These are phyloP conservation scores for Nettapus auritus DNA, from an alignment of 2,113 vertebrate species.

Conservation along the genomic window DNA sequence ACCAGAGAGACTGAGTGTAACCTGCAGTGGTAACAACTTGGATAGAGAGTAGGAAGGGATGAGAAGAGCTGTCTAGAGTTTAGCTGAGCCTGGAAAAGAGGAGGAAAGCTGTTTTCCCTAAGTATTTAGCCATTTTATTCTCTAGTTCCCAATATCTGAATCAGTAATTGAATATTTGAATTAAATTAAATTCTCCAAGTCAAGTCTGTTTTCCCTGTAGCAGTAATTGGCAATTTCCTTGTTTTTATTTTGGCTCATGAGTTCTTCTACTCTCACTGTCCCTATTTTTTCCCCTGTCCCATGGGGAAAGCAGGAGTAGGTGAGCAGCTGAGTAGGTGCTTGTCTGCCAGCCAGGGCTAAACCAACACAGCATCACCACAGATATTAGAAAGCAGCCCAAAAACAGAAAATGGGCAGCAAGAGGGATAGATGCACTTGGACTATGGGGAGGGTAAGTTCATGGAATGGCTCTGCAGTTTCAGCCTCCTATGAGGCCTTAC, in stretches of 20 bases:
- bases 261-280: neutral
- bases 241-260: neutral
- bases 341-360: neutral
- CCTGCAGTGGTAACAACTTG: neutral
- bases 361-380: neutral
- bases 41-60: neutral
- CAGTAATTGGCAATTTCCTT: neutral
- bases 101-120: neutral
- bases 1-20: neutral
- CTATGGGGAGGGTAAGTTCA: neutral
- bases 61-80: too few species aligned
- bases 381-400: neutral
- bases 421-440: neutral
- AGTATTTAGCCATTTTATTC: neutral
- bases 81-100: too few species aligned
- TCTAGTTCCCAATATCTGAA: neutral
- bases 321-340: neutral
- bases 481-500: neutral
- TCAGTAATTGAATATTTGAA: neutral
- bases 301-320: neutral
- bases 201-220: neutral
- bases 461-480: neutral
- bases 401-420: neutral
- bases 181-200: neutral
- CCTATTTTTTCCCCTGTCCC: neutral